These are phyloP conservation scores for Cephus spinipes DNA, from an alignment of 2,888 invertebrate species.

Conservation along the genomic window DNA sequence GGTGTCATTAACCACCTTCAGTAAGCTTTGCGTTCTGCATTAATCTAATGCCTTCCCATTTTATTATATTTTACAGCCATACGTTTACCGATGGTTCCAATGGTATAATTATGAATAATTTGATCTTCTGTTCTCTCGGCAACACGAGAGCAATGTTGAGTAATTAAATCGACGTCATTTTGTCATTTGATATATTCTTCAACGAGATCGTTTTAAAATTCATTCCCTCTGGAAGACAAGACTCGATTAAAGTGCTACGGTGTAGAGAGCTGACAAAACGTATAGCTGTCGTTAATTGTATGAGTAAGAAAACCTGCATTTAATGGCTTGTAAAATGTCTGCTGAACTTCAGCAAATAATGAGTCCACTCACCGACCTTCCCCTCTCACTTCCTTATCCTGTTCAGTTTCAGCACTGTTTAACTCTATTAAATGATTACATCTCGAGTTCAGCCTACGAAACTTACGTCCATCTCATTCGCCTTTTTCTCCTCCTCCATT, in stretches of 20 bases:
- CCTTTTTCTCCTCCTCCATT: not conserved
- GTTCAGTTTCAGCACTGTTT: constrained; percentile 28
- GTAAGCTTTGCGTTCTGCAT: not conserved
- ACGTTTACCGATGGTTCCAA: not conserved
- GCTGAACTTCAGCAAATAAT: not conserved
- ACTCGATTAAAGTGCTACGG: not conserved
- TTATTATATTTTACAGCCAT: not conserved
- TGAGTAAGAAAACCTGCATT: not conserved
- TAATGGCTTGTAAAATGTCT: not conserved
- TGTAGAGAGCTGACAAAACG: not conserved
- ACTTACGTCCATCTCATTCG: not conserved
- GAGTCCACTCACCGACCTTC: not conserved
- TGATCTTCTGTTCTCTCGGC: not conserved
- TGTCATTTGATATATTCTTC: not conserved
- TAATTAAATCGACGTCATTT: not conserved
- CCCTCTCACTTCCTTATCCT: not conserved
- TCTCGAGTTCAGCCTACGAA: constrained; percentile 21
- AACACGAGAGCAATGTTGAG: not conserved
- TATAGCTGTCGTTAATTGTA: not conserved
- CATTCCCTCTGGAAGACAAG: not conserved
- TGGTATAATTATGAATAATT: not conserved
- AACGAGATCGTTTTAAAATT: not conserved
- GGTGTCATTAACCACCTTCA: constrained; percentile 2
- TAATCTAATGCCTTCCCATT: not conserved
- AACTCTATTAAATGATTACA: constrained; percentile 37